phyloP scores from a whole-genome alignment of 2,113 vertebrate species.

The Rousettus leschenaultii region DNA sequence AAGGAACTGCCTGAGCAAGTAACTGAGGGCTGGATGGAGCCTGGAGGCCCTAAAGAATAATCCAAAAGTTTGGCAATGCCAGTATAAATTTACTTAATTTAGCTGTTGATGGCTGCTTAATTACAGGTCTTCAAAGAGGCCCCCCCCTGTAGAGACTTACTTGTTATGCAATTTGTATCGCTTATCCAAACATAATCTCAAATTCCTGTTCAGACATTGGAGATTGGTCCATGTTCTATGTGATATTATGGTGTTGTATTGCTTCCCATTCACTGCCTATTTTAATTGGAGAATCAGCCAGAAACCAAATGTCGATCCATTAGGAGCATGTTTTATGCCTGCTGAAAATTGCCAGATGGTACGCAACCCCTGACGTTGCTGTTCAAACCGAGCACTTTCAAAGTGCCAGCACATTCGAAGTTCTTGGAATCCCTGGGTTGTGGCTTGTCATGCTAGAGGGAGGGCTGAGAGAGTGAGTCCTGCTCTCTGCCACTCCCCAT shows the following conservation, averaged over 20 bases:
- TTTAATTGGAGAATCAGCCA: neutral
- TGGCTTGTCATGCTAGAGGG: fast-evolving
- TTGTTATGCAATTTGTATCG: too few species aligned
- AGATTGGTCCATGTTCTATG: fast-evolving
- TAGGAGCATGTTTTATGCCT: too few species aligned
- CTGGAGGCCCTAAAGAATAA: neutral
- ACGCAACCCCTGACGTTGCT: neutral
- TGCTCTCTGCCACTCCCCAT: fast-evolving
- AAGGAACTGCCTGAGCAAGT: neutral
- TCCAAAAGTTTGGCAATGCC: neutral
- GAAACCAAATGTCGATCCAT: neutral
- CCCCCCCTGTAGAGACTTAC: neutral
- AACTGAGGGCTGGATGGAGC: neutral
- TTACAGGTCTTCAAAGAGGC: neutral
- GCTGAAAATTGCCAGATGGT: neutral
- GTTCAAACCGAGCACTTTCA: neutral
- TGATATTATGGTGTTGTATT: neutral
- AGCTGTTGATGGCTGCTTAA: too few species aligned
- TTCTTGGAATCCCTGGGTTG: neutral
- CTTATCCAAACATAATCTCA: neutral
- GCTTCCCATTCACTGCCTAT: neutral
- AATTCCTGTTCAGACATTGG: neutral
- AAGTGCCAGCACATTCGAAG: neutral
- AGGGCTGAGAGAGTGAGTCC: too few species aligned
- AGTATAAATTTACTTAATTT: neutral